Base-by-base conservation (phyloP, 2,888 invertebrate genomes). In the Caenorhabditis sp. region DNA sequence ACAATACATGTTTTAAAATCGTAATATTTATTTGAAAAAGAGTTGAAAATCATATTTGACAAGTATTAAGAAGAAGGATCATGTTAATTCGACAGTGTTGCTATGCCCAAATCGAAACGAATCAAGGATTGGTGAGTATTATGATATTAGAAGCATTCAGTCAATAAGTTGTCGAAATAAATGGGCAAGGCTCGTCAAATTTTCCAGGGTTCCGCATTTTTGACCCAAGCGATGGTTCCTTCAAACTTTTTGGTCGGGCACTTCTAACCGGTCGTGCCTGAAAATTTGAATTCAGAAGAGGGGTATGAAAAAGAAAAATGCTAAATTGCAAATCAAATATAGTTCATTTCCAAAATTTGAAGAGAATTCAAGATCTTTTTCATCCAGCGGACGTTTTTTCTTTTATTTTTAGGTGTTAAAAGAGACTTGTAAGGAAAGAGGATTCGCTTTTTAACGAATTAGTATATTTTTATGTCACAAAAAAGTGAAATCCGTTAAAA, bases 181-280 rank as follows among this genome's bases (percentile, higher is more conserved):
- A 74, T 26, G 78, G 78, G 50, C 62, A 57, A 1, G 76, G 74
- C 50, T 76, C 78, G 49, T 78, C 76, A 56, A 71, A 73, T 38
- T 76, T 78, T 67, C 76, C 78, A 10, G 78, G 78, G 26, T 71
- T 66, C 0, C 78, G 70, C 27, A 78, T 61, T 61, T 78, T 78
- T 10, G 49, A 4, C 1, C 27, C 57, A 3, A 66, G 43, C 23
- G 61, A 61, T 20, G 76, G 74, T 54, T 78, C 78, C 38, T 74
- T 76, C 36, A 74, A 20, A 20, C 10, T 25, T 58, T 58, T 58
- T 12, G 26, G 26, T 36, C 26, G 31, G 1, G 57, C 57, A 4
- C 27, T 27, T 36, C 57, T 31, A 5, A 14, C n/a, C 5, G 14
- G n/a, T 20, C 57, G 17, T 7, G 17, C 56, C 56, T 56, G 26